phyloP scores from a whole-genome alignment of 2,797 vertebrate species.

The Coregonus suidteri region DNA sequence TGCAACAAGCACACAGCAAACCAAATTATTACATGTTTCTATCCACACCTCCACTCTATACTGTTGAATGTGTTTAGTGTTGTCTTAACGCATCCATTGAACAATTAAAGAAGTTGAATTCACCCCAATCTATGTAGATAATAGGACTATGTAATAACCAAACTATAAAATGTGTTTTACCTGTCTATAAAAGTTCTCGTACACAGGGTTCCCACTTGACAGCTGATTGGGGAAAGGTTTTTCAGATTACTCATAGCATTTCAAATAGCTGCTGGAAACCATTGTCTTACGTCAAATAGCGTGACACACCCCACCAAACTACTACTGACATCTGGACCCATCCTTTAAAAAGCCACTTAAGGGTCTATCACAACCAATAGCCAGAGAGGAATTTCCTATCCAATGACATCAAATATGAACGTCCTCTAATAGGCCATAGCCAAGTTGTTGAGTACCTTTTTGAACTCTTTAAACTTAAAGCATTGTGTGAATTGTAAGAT shows the following conservation, averaged over 20 bases:
- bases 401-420: not conserved
- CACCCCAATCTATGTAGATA: not conserved
- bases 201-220: constrained; percentile 87
- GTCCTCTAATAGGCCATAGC: not conserved
- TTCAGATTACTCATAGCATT: not conserved
- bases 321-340: not conserved
- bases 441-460: not conserved
- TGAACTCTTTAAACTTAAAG: not conserved
- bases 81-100: not conserved
- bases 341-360: not conserved
- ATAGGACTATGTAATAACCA: not conserved
- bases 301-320: not conserved
- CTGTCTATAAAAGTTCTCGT: constrained; percentile 93
- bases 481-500: not conserved
- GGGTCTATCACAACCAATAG: not conserved
- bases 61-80: not conserved
- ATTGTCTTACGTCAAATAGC: not conserved
- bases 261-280: not conserved
- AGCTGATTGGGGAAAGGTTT: constrained; percentile 75
- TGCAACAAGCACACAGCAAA: constrained; percentile 17
- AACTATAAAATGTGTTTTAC: constrained; percentile 59
- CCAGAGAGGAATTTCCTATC: not conserved
- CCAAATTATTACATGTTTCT: not conserved
- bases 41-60: not conserved
- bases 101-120: not conserved